Conservation (phyloP, 2,797 vertebrate genomes). For the Silurus aristotelis region DNA sequence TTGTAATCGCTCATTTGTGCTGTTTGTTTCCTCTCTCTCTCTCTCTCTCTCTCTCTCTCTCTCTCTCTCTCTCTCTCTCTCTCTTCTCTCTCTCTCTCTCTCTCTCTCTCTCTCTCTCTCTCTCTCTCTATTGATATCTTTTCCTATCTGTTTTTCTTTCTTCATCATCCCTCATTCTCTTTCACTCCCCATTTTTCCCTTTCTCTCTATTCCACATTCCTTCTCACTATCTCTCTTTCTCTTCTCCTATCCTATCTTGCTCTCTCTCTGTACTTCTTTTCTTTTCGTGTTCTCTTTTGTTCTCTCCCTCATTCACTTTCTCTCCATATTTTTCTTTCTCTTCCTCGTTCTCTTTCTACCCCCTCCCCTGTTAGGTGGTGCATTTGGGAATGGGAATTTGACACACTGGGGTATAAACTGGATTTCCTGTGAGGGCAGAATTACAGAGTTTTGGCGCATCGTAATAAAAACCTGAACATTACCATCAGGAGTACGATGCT, state of each 20-base stretch:
- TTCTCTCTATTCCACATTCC: neutral
- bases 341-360: neutral
- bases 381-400: conserved; percentile 88
- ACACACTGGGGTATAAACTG: conserved; percentile 99
- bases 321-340: neutral
- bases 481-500: conserved; percentile 95
- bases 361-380: neutral
- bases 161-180: neutral
- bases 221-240: neutral
- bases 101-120: neutral
- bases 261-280: neutral
- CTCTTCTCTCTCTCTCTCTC: neutral
- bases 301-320: neutral
- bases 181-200: neutral
- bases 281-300: neutral
- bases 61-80: neutral
- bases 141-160: neutral
- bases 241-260: conserved; percentile 54
- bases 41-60: neutral
- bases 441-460: conserved; percentile 92
- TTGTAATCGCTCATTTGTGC: neutral
- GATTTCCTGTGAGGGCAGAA: conserved; percentile 96
- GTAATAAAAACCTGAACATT: conserved; percentile 99
- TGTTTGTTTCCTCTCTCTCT: neutral
- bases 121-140: neutral